phyloP scores from a whole-genome alignment of 2,888 invertebrate genomes.

The Galeruca laticollis region DNA sequence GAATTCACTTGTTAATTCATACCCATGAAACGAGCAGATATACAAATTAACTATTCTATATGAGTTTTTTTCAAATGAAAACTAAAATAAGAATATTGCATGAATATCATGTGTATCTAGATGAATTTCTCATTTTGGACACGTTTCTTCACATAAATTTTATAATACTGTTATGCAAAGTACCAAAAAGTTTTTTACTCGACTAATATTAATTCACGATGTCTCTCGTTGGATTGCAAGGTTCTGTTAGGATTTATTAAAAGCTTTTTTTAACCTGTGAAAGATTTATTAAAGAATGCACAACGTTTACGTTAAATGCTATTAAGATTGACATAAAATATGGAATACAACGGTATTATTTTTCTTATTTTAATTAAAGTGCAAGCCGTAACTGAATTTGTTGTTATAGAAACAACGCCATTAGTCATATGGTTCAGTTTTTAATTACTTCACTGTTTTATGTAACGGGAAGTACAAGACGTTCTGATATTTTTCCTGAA shows the following conservation, averaged over 20 bases:
- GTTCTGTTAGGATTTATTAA: neutral
- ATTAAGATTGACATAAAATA: neutral
- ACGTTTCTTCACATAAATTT: too few species aligned
- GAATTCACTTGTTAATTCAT: too few species aligned
- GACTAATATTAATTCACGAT: too few species aligned
- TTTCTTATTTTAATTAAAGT: slow-evolving; percentile 5
- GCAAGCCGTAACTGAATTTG: neutral
- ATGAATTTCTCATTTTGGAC: too few species aligned
- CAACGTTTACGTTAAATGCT: neutral
- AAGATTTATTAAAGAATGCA: neutral
- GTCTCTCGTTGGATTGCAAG: too few species aligned
- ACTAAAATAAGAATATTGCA: too few species aligned
- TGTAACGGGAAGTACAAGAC: neutral
- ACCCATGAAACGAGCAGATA: too few species aligned
- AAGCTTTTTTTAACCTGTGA: neutral
- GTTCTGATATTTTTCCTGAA: neutral
- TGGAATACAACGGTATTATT: slow-evolving; percentile 1
- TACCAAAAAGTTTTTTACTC: too few species aligned
- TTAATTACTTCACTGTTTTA: neutral
- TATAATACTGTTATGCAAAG: too few species aligned
- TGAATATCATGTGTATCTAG: too few species aligned
- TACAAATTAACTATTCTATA: too few species aligned
- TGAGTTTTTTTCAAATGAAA: too few species aligned
- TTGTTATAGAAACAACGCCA: slow-evolving; percentile 1
- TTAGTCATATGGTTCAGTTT: neutral